Conservation (phyloP, 92 coral and sea anemone genomes). For the Siderastrea siderea region DNA sequence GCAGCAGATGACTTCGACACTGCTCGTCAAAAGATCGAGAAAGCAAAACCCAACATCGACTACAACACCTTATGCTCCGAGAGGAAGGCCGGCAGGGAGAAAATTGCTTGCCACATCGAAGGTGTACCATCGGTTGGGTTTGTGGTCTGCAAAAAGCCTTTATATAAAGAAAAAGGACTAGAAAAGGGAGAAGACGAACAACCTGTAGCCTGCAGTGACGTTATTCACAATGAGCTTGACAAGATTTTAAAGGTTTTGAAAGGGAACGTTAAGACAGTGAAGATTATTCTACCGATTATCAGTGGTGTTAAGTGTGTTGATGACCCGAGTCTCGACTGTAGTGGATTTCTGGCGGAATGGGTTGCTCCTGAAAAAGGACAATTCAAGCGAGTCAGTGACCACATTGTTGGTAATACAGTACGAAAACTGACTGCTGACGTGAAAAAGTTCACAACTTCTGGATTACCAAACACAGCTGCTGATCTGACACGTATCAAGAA, state of each 20-base stretch:
- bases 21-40: constrained; percentile 46
- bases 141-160: constrained; percentile 59
- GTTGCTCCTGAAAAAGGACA: constrained; percentile 15
- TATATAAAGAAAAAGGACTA: neutral
- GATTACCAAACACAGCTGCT: constrained; percentile 37
- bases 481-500: constrained; percentile 33
- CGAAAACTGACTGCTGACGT: constrained; percentile 21
- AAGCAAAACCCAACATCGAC: constrained; percentile 52
- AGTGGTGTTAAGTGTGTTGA: constrained; percentile 46
- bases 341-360: constrained; percentile 66
- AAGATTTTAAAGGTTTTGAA: constrained; percentile 26
- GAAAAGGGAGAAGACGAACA: too few relatives aligned
- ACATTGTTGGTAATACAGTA: neutral
- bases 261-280: constrained; percentile 46
- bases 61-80: constrained; percentile 51
- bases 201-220: constrained; percentile 1
- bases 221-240: constrained; percentile 33
- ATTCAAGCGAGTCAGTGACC: constrained; percentile 59
- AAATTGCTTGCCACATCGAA: constrained; percentile 67
- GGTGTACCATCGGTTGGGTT: constrained; percentile 58
- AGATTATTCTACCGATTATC: constrained; percentile 34
- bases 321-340: constrained; percentile 20
- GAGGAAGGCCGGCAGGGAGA: constrained; percentile 42
- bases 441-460: constrained; percentile 25
- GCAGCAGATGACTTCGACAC: constrained; percentile 29